These are phyloP conservation scores for Heliothis subflexa DNA, from an alignment of 1,140 invertebrate species.

Conservation along the genomic window DNA sequence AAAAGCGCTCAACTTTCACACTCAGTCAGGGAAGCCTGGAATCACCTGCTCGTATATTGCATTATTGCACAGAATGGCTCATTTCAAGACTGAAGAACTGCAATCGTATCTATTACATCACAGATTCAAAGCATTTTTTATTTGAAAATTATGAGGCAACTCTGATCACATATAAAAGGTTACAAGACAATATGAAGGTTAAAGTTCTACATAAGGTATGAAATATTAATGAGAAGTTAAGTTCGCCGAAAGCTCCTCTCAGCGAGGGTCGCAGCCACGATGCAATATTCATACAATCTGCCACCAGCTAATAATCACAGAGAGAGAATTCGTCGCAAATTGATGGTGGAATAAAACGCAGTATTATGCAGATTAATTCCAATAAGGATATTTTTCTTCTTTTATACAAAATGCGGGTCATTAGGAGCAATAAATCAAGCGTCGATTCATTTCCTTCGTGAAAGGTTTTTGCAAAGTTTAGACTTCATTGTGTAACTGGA, in stretches of 20 bases:
- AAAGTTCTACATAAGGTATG: background rate
- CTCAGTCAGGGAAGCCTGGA: background rate
- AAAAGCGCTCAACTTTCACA: conserved; percentile 26
- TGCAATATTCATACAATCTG: conserved; percentile 17
- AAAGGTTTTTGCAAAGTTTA: background rate
- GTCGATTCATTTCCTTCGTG: conserved; percentile 9
- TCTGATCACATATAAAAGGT: background rate
- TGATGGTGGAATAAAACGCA: background rate
- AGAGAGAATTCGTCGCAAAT: background rate
- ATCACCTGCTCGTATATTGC: background rate
- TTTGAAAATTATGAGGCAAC: conserved; percentile 1
- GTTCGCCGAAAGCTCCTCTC: background rate
- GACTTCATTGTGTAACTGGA: background rate
- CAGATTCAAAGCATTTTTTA: background rate
- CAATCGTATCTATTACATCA: background rate
- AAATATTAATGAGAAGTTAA: conserved; percentile 23
- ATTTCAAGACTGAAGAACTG: background rate
- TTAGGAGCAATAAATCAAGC: conserved; percentile 14
- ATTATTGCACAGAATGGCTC: background rate
- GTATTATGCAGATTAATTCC: conserved; percentile 10
- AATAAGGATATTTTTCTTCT: conserved; percentile 4
- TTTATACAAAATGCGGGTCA: conserved; percentile 9
- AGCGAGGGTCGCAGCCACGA: background rate
- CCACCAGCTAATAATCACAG: background rate
- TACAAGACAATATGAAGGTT: conserved; percentile 16